Percentiles rank a stretch among this genome's conserved stretches.
These are phyloP conservation scores for Eremobia ochroleuca DNA, from an alignment of 2,888 invertebrate species.

Conservation along the genomic window DNA sequence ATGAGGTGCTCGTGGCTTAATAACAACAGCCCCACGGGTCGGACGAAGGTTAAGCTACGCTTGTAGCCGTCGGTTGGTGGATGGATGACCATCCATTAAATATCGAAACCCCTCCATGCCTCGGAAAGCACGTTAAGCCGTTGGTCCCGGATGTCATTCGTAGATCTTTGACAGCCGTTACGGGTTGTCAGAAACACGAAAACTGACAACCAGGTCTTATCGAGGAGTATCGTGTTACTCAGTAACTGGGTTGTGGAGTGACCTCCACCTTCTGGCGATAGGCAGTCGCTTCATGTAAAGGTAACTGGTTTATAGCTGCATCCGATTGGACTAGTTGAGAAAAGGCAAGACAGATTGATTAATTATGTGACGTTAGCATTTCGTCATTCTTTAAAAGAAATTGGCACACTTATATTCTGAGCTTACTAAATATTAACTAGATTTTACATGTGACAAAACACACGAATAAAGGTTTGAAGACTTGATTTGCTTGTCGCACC, in stretches of 20 bases:
- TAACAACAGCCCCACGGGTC: background rate
- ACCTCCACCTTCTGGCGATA: background rate
- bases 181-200: background rate
- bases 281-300: background rate
- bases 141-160: background rate
- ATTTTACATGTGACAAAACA: background rate
- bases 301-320: background rate
- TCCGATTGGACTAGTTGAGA: background rate
- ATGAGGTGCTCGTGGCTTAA: background rate
- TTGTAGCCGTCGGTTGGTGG: background rate
- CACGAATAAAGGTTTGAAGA: background rate
- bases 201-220: background rate
- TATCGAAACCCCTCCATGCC: background rate
- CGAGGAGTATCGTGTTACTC: background rate
- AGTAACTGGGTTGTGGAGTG: background rate
- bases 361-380: conserved; percentile 19
- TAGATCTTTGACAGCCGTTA: background rate
- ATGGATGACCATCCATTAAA: background rate
- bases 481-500: background rate
- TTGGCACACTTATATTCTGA: background rate
- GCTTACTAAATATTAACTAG: background rate
- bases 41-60: background rate
- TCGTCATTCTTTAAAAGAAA: background rate
- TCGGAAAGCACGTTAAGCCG: background rate
- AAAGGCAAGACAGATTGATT: background rate